Conservation (phyloP, 2,113 vertebrate genomes). For the Ameiurus melas region DNA sequence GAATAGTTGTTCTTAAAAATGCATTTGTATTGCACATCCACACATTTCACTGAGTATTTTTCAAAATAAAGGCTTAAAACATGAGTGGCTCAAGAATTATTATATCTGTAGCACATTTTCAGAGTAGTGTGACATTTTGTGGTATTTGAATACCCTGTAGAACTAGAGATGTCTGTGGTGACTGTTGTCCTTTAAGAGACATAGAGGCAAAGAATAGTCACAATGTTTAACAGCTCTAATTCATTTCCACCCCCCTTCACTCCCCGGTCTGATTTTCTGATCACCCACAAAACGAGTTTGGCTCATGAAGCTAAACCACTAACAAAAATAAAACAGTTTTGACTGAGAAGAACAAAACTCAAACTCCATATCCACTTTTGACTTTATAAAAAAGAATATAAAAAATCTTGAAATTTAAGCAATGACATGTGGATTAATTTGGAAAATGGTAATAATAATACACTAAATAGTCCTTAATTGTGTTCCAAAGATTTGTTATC, state of each 20-base stretch:
- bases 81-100: slow-evolving; percentile 24
- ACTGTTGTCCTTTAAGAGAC: slow-evolving; percentile 13
- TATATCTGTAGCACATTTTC: slow-evolving; percentile 1
- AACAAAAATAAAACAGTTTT: slow-evolving; percentile 65
- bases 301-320: slow-evolving; percentile 63
- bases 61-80: slow-evolving; percentile 64
- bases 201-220: not conserved
- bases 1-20: slow-evolving; percentile 38
- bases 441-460: not conserved
- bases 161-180: slow-evolving; percentile 4
- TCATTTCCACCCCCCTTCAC: not conserved
- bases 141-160: not conserved
- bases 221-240: not conserved
- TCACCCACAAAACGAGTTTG: slow-evolving; percentile 63
- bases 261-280: slow-evolving; percentile 51
- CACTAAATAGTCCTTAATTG: not conserved
- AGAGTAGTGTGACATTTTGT: not conserved
- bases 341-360: slow-evolving; percentile 57
- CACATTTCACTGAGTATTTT: slow-evolving; percentile 54
- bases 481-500: not conserved
- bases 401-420: not conserved
- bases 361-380: slow-evolving; percentile 46
- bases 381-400: slow-evolving; percentile 33
- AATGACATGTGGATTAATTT: not conserved
- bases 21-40: slow-evolving; percentile 54